Percentiles rank a stretch among this genome's conserved stretches.
Evolutionary conservation across 1,140 invertebrate genomes (phyloP).

Genomic region (Acromyrmex echinatior): DNA sequence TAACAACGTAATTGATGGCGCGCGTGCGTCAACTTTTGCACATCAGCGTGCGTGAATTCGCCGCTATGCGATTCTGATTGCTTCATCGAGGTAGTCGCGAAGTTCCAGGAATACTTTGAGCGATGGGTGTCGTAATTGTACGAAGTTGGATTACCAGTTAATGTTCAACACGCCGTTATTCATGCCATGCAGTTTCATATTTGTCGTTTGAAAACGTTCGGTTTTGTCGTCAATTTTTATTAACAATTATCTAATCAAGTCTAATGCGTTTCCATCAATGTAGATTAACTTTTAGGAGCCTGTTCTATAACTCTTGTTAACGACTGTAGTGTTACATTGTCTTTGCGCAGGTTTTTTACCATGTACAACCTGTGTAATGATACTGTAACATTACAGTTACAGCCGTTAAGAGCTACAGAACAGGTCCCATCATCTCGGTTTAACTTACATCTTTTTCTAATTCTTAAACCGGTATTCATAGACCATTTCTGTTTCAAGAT

Average conservation of each 20-base stretch:
- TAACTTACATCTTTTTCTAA: too few relatives aligned
- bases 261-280: too few relatives aligned
- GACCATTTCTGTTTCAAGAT: too few relatives aligned
- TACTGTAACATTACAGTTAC: too few relatives aligned
- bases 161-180: not conserved
- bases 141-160: not conserved
- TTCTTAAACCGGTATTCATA: too few relatives aligned
- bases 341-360: too few relatives aligned
- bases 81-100: slow-evolving; percentile 37
- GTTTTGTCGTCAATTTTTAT: not conserved
- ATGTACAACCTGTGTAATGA: too few relatives aligned
- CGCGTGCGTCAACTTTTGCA: slow-evolving; percentile 25
- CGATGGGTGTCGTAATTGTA: slow-evolving; percentile 18
- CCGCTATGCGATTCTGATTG: slow-evolving; percentile 45
- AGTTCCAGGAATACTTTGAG: slow-evolving; percentile 37
- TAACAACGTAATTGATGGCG: slow-evolving; percentile 62
- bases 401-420: too few relatives aligned
- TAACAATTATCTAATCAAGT: not conserved
- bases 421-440: too few relatives aligned
- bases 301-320: too few relatives aligned
- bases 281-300: too few relatives aligned
- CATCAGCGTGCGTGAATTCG: slow-evolving; percentile 25
- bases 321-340: too few relatives aligned
- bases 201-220: not conserved
- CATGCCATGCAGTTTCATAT: not conserved